These are phyloP conservation scores for Rhagophthalmus giganteus DNA, from an alignment of 2,888 invertebrate species.

Conservation along the genomic window DNA sequence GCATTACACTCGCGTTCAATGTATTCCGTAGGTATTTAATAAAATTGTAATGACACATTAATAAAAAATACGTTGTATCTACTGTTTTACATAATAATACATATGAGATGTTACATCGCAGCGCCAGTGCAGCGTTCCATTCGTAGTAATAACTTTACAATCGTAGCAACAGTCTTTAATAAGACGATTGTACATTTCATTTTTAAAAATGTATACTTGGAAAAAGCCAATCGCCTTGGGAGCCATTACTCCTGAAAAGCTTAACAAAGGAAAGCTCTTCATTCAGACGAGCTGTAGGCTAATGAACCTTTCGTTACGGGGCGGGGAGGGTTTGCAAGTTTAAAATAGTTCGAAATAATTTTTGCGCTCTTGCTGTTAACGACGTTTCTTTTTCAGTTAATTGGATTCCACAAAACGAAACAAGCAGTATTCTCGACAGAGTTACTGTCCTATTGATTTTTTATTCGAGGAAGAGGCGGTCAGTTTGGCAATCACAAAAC, in stretches of 20 bases:
- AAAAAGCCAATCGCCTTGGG: slow-evolving; percentile 14
- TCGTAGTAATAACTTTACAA: too few relatives aligned
- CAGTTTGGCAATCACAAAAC: slow-evolving; percentile 22
- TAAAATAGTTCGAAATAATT: slow-evolving; percentile 17
- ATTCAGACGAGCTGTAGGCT: slow-evolving; percentile 18
- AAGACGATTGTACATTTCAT: background rate
- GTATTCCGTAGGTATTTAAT: too few relatives aligned
- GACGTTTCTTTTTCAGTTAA: background rate
- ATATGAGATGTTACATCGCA: too few relatives aligned
- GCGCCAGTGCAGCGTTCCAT: too few relatives aligned
- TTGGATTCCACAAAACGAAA: slow-evolving; percentile 2
- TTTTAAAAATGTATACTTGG: background rate
- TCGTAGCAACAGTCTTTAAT: too few relatives aligned
- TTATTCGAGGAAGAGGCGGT: slow-evolving; percentile 13
- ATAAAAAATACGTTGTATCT: too few relatives aligned
- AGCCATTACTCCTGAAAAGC: slow-evolving; percentile 14
- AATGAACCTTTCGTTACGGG: slow-evolving; percentile 32
- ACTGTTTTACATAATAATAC: too few relatives aligned
- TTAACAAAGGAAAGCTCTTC: slow-evolving; percentile 34
- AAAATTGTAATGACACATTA: too few relatives aligned
- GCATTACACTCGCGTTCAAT: too few relatives aligned
- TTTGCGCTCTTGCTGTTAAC: background rate
- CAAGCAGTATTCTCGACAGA: slow-evolving; percentile 6
- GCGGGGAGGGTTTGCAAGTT: slow-evolving; percentile 15
- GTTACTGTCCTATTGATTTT: slow-evolving; percentile 16